Conservation (phyloP, 1,140 invertebrate species). For the Zaprionus inermis region DNA sequence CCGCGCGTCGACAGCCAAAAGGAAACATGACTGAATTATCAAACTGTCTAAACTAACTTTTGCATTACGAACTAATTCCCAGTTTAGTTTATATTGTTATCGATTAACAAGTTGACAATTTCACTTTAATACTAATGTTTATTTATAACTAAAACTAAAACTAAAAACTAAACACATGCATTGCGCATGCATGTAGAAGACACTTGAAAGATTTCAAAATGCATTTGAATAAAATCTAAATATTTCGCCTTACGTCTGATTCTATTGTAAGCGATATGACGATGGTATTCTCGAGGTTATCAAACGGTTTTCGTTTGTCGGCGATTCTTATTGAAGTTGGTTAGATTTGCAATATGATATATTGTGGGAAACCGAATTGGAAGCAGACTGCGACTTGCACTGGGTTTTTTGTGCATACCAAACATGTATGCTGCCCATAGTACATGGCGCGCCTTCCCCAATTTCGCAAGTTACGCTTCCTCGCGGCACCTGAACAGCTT, state of each 20-base stretch:
- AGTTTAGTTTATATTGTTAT: slow-evolving; percentile 69
- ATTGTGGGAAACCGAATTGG: neutral
- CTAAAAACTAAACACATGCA: slow-evolving; percentile 13
- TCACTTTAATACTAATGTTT: slow-evolving; percentile 66
- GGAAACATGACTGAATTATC: slow-evolving; percentile 60
- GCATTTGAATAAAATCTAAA: slow-evolving; percentile 69
- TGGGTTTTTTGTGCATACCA: neutral
- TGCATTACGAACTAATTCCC: slow-evolving; percentile 64
- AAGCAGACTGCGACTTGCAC: neutral
- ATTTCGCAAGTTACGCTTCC: neutral
- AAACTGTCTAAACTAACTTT: slow-evolving; percentile 53
- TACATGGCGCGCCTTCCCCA: slow-evolving; percentile 15
- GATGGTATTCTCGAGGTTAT: neutral
- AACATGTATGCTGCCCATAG: neutral
- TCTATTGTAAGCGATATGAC: neutral
- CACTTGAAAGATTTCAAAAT: slow-evolving; percentile 53
- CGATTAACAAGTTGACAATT: slow-evolving; percentile 65
- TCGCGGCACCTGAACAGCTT: slow-evolving; percentile 15
- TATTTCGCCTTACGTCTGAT: slow-evolving; percentile 47
- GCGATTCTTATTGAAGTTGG: slow-evolving; percentile 6
- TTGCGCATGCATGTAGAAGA: slow-evolving; percentile 35
- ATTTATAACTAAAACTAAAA: slow-evolving; percentile 51
- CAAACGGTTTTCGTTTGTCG: neutral
- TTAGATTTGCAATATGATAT: slow-evolving; percentile 13
- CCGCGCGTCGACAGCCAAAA: no score